Base-by-base conservation (phyloP, 2,888 invertebrate species). In the Branchipolynoe longqiensis region DNA sequence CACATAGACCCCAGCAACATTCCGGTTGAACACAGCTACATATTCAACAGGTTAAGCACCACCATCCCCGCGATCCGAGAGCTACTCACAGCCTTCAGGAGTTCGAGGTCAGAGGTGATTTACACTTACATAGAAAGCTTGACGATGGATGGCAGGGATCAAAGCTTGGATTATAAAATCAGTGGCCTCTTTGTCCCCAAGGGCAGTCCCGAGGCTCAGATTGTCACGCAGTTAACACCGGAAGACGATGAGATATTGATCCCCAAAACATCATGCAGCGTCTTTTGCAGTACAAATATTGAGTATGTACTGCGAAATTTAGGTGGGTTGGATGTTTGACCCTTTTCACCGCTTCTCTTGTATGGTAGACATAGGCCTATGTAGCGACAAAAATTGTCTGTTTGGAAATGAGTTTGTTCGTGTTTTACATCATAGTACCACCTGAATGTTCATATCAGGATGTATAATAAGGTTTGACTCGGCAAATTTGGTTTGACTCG, bases 221-320 rank as follows among this genome's bases (percentile, higher is more conserved):
- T 87, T 6, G 58, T 87, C 3, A 58, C 56, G 3, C 82, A 28
- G 22, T 58, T 87, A 4, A 28, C 69, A n/a, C 87, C 87, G 22
- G 33, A 0, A 1, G 85, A 83, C 12, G 86, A 87, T 41, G 87
- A 87, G 28, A 86, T 87, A 22, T 14, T 85, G 86, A 84, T 87
- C 12, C 85, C 86, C 1, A 87, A 87, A 48, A 87, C 87, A 38
- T 81, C 85, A 31, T 86, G 86, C 36, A 84, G 86, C 69, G 87
- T 87, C 0, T 87, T 87, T 58, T 85, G 82, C 58, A 86, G 85
- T 33, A 87, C 87, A 1, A 87, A 87, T 56, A 86, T 87, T 28
- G 86, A 86, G 14, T 87, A 87, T 81, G 82, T 87, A 0, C 62
- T 87, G n/a, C 33, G 86, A 36, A 87, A 87, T 64, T 48, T 87